These are phyloP conservation scores for Ectemnius continuus DNA, from an alignment of 2,888 invertebrate genomes.

Conservation along the genomic window DNA sequence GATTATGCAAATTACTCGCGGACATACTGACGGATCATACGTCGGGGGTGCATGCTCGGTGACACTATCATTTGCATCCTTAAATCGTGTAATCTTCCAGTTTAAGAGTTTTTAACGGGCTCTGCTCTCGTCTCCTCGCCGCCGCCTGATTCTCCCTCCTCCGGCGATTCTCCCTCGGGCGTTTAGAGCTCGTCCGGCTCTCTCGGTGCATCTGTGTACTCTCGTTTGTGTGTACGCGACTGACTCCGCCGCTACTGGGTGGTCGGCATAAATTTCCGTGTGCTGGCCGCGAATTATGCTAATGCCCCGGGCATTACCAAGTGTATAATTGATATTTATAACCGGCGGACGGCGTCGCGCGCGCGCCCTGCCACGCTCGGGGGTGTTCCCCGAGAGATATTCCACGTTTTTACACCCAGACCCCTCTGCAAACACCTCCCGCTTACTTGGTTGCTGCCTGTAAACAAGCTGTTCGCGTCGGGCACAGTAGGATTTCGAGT, in stretches of 20 bases:
- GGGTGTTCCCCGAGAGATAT: neutral
- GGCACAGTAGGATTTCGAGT: too few relatives aligned
- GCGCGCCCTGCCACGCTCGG: neutral
- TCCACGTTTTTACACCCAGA: neutral
- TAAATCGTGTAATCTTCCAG: slow-evolving; percentile 73
- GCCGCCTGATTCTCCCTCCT: neutral
- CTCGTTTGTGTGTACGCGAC: slow-evolving; percentile 8
- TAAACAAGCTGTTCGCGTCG: too few relatives aligned
- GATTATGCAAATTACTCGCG: slow-evolving; percentile 70
- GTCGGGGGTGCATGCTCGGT: slow-evolving; percentile 62
- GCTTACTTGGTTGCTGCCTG: too few relatives aligned
- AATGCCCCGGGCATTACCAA: slow-evolving; percentile 73
- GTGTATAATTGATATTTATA: slow-evolving; percentile 76
- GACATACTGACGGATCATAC: slow-evolving; percentile 59
- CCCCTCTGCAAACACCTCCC: too few relatives aligned
- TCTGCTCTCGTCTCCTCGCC: neutral
- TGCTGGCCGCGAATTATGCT: slow-evolving; percentile 54
- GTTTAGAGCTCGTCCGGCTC: neutral
- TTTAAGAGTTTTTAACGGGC: slow-evolving; percentile 66
- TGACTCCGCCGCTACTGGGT: slow-evolving; percentile 68
- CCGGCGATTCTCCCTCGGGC: too few relatives aligned
- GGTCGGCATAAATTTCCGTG: slow-evolving; percentile 72
- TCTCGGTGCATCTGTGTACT: slow-evolving; percentile 6
- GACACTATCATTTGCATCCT: slow-evolving; percentile 75
- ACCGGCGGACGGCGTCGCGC: slow-evolving; percentile 49